Base-by-base conservation (phyloP, 2,797 vertebrate genomes). In the Urophycis tenuis region DNA sequence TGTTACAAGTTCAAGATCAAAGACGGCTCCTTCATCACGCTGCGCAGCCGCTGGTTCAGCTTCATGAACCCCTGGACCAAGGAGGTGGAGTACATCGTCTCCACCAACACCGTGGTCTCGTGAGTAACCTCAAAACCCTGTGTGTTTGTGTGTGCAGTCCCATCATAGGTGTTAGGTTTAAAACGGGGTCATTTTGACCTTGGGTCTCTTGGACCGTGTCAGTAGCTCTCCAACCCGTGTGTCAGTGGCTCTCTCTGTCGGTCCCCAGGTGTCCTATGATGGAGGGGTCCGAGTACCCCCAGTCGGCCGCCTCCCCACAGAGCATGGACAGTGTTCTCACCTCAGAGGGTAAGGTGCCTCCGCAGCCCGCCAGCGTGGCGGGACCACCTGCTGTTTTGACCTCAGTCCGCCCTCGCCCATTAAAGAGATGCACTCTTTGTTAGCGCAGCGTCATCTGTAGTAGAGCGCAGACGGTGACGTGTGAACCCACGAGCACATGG, bases 21-120 rank as follows among this genome's bases (percentile, higher is more conserved):
- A 92, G 97, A 99, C 73, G 98, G 97, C 71, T 98, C 96, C 82
- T 99, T 99, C 90, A 98, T 98, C 91, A 97, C 95, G 0, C 88
- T 99, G 89, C 89, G 95, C 85, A 99, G 98, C 93, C 94, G 96
- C 82, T 99, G 97, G 97, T 99, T 99, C 93, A 99, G 98, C 94
- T 99, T 98, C 92, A 97, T 99, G 96, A 99, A 99, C 93, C 98
- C 97, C 79, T 99, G 98, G 98, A 99, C 98, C 93, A 99, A 99
- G 95, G 98, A 99, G 92, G 97, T 99, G 92, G 97, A 99, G 90
- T 99, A 99, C 90, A 98, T 99, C 36, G 97, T 99, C 85, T 99
- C 97, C 80, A 99, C 97, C 76, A 98, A 99, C 91, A 99, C 97
- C 0, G 95, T 99, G 0, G 96, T 99, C 79, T 95, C 95, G 97